Conservation (phyloP, 1,140 invertebrate species). For the Nasonia vitripennis region DNA sequence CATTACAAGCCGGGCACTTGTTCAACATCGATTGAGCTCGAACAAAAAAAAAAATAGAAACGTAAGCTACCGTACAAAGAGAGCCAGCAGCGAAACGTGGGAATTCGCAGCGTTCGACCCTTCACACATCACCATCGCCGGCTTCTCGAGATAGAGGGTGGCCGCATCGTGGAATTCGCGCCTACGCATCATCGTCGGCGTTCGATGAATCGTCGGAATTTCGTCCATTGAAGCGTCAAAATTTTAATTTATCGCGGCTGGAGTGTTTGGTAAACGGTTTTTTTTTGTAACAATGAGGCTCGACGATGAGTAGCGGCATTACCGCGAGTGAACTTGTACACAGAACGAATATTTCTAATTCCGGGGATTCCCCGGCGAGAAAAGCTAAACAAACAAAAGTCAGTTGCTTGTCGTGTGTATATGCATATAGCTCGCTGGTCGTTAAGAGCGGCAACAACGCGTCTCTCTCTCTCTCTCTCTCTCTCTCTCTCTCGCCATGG, state of each 20-base stretch:
- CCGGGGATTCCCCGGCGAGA: too few relatives aligned
- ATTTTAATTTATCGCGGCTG: constrained; percentile 24
- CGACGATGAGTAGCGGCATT: background rate
- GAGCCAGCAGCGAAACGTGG: constrained; percentile 53
- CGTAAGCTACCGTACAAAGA: background rate
- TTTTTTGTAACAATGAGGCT: background rate
- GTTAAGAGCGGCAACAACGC: background rate
- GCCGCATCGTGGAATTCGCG: background rate
- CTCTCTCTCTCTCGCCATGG: background rate
- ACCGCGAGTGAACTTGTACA: too few relatives aligned
- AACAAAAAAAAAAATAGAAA: background rate
- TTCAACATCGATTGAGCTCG: constrained; percentile 1
- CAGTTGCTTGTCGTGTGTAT: background rate
- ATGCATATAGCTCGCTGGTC: background rate
- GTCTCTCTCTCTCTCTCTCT: background rate
- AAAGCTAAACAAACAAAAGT: too few relatives aligned
- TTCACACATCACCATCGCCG: background rate
- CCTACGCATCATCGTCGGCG: background rate
- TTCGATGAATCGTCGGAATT: constrained; percentile 44
- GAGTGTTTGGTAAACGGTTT: too few relatives aligned
- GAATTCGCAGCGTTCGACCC: constrained; percentile 48
- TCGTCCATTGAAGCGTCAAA: constrained; percentile 17
- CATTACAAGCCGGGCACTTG: constrained; percentile 8
- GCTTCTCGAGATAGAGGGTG: background rate
- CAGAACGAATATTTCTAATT: too few relatives aligned